Evolutionary conservation across 1,140 invertebrate species (phyloP), one percentile per base, ranked within the genome.

Genomic region (Mercenaria mercenaria): DNA sequence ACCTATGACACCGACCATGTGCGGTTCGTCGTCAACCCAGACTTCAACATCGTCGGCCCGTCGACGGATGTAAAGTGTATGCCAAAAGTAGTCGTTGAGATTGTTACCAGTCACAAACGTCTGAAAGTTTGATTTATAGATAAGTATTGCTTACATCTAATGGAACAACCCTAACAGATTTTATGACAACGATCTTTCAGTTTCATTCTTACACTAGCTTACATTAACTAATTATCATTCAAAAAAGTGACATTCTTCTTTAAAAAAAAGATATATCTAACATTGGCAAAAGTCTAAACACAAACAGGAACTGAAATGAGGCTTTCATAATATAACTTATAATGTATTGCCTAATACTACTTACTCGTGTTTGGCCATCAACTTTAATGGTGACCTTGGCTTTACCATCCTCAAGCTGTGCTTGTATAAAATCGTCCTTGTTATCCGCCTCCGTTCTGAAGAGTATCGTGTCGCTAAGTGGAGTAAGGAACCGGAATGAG

Each of bases 61-160:
- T 37, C 95, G 91, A 23, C 89, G 91, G n/a, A 95, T 91, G 80
- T 94, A 90, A 32, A 95, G 20, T 0, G 94, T 95, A 90, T 96
- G 95, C 95, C 95, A 96, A 72, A 93, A 61, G 37, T 95, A 91
- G 86, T 95, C 95, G 90, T 95, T 94, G 52, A 95, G 88, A 50
- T 92, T 89, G 2, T 92, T 77, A 20, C 93, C 93, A 59, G 91
- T 86, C 41, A 89, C 80, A 29, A 93, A 89, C 32, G 82, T 88
- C 93, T 93, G 77, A 56, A 93, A 84, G 0, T n/a, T n/a, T n/a
- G n/a, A n/a, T 52, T n/a, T 72, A 34, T 1, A 50, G 52, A 79
- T 23, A 69, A 2, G 37, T 37, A 37, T 29, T n/a, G n/a, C n/a
- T n/a, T n/a, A n/a, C n/a, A n/a, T n/a, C n/a, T n/a, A n/a, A n/a